Evolutionary conservation across 1,140 invertebrate genomes (phyloP).

Genomic region (Dendrolimus punctatus): DNA sequence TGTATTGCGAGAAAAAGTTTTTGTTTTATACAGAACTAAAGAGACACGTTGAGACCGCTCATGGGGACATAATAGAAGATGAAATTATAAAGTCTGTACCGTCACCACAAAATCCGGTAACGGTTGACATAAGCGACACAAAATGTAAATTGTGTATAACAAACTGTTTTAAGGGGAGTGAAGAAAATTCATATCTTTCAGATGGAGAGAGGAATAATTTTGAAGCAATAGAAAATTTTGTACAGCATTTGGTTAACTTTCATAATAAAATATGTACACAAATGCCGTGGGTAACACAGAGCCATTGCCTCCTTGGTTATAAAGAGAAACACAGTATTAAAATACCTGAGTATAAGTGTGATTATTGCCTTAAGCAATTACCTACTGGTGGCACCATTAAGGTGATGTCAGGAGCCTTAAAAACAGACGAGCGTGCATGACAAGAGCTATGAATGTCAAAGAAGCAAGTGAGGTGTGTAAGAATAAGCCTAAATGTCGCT

Average conservation of each 20-base stretch:
- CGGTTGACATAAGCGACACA: slow-evolving; percentile 10
- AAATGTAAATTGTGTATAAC: slow-evolving; percentile 5
- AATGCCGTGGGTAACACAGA: slow-evolving; percentile 4
- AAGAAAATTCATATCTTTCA: too few relatives aligned
- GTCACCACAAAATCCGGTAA: slow-evolving; percentile 10
- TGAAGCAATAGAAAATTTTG: slow-evolving; percentile 7
- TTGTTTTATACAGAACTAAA: slow-evolving; percentile 11
- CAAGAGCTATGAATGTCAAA: too few relatives aligned
- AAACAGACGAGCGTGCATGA: too few relatives aligned
- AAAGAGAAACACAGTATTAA: slow-evolving; percentile 9
- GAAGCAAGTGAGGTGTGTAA: too few relatives aligned
- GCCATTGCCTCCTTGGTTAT: slow-evolving; percentile 12
- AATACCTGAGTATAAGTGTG: slow-evolving; percentile 22
- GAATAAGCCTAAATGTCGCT: too few relatives aligned
- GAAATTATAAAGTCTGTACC: slow-evolving; percentile 3
- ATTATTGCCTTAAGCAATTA: slow-evolving; percentile 6
- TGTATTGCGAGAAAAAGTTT: slow-evolving; percentile 8
- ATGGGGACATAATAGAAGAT: slow-evolving; percentile 6
- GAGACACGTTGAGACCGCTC: slow-evolving; percentile 4
- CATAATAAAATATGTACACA: slow-evolving; percentile 4
- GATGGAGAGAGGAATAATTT: neutral
- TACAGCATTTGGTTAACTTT: neutral
- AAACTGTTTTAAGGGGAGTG: too few relatives aligned
- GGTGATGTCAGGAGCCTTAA: too few relatives aligned
- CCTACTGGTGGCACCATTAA: too few relatives aligned